These are phyloP conservation scores for Physella acuta DNA, from an alignment of 1,140 invertebrate species.

Conservation along the genomic window DNA sequence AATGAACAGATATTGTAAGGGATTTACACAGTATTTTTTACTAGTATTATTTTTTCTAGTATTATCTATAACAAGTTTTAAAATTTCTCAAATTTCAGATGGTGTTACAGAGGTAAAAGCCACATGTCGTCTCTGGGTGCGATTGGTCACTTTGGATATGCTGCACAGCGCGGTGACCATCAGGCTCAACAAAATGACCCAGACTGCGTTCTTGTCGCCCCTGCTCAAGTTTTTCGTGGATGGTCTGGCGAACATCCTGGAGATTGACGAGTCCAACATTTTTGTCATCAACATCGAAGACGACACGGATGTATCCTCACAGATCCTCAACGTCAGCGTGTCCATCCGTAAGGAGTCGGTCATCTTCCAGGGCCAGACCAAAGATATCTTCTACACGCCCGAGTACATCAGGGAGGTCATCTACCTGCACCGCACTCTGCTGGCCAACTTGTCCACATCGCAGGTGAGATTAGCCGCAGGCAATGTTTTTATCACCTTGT, in stretches of 20 bases:
- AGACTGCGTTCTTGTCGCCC: conserved; percentile 88
- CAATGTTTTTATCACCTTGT: neutral
- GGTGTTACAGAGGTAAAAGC: conserved; percentile 89
- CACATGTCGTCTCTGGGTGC: conserved; percentile 73
- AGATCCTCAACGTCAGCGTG: conserved; percentile 93
- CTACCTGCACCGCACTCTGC: conserved; percentile 83
- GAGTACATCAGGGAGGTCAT: conserved; percentile 91
- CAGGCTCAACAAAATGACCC: conserved; percentile 88
- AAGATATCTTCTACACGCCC: conserved; percentile 77
- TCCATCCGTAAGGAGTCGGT: conserved; percentile 74
- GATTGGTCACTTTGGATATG: conserved; percentile 92
- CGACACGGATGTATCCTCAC: conserved; percentile 74
- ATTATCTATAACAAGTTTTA: no score
- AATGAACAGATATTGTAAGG: no score
- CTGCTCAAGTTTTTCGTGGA: conserved; percentile 87
- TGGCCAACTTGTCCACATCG: conserved; percentile 83
- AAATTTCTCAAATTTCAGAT: conserved; percentile 66
- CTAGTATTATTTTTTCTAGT: neutral
- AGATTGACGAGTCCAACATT: conserved; percentile 88
- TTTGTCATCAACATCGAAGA: conserved; percentile 89
- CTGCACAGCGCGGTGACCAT: conserved; percentile 92
- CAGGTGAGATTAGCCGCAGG: no score
- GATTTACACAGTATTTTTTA: neutral
- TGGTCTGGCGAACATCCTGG: conserved; percentile 87
- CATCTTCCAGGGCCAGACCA: conserved; percentile 69